Base-by-base conservation (phyloP, 2,888 invertebrate species). In the Amblyjoppa fuscipennis region DNA sequence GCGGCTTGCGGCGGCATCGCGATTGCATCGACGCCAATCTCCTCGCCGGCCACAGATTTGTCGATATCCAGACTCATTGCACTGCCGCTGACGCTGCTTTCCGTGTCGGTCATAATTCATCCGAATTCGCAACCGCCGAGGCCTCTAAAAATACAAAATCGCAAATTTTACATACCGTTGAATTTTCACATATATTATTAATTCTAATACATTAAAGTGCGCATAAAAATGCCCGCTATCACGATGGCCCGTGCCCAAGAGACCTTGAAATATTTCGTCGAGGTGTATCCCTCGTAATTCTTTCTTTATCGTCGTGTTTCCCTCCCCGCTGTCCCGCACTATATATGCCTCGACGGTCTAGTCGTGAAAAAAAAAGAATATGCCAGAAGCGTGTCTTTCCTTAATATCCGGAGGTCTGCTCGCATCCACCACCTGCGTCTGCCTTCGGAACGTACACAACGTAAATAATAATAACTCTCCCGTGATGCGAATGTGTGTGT, bases 21-120 rank as follows among this genome's bases (percentile, higher is more conserved):
- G 66, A 76, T 71, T 68, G 79, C 71, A 70, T 85, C 88, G 69
- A 66, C 76, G 56, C 70, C 84, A 49, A 86, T 81, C 53, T 83
- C 81, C 28, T 89, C 88, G 49, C 77, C 82, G 28, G 38, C 31
- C 34, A 76, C 71, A 41, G 76, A 59, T 68, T 85, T 76, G 45
- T 81, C 71, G 59, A 68, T 31, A 79, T 87, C 88, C 86, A 89
- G 64, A 75, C 90, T 90, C 83, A 31, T 76, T 53, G 45, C 51
- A 79, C 90, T 90, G 84, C 89, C 89, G 74, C 91, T 84, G 53
- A 74, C 66, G 84, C 90, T 91, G 88, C 89, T 90, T 70, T 92
- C 92, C 69, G 90, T 89, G 81, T 92, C 91, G 79, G 93, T 91
- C 92, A 92, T 93, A 81, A 66, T 88, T 81, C 53, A 77, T 41